Evolutionary conservation across 2,113 vertebrate species (phyloP), one percentile per base, ranked within the genome.

Genomic region (Carassius carassius): DNA sequence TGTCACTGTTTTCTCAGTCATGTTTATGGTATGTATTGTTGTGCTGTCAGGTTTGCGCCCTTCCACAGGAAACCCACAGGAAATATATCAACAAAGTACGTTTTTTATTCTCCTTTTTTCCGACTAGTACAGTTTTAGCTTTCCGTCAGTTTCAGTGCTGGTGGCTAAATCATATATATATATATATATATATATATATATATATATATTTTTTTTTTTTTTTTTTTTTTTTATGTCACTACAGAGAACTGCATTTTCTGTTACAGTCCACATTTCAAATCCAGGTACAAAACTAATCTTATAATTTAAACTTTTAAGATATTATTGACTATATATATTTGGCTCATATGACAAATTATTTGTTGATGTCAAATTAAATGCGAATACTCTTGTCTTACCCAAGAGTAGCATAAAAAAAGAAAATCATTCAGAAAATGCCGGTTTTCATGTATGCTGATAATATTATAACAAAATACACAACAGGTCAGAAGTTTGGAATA

Each of bases 31-130:
- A 17, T 86, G 82, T 84, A 5, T 47, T 88, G 69, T 76, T 85
- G 51, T 75, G 17, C 29, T 77, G 11, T 25, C 83, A 91, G 90
- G 83, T 89, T 80, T 85, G 25, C 25, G 23, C n/a, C 19, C 82
- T 13, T 41, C 41, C 41, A 19, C 32, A 13, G 78, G 70, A 63
- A 69, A 83, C 5, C 81, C 84, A 23, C 47, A 56, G n/a, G 29
- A 25, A 17, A 82, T 67, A 65, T n/a, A 65, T 54, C 82, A 87
- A 60, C 87, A 80, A 69, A 86, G 90, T 91, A 81, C 13, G 88
- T 75, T 73, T 62, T 1, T 19, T 11, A 14, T 19, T 9, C 4
- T 9, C 2, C 14, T 49, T 25, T 41, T 65, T 23, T 19, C 7
- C 1, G 0, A 19, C 9, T 12, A 41, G 6, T 37, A 37, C 32